These are phyloP conservation scores for Nesidiocoris tenuis DNA, from an alignment of 2,888 invertebrate species.

Conservation along the genomic window DNA sequence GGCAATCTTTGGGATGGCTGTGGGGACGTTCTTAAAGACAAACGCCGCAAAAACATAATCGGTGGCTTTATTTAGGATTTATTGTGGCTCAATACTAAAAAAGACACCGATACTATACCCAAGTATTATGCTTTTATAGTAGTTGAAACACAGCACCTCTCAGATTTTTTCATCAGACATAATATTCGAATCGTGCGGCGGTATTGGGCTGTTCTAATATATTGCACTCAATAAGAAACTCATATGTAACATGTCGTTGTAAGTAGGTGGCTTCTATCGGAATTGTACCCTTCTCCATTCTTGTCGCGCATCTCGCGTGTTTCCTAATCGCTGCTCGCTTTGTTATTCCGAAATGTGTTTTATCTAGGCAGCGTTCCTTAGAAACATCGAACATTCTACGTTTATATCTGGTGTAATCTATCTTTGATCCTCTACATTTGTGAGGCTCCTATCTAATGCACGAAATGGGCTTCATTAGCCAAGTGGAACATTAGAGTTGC, in stretches of 20 bases:
- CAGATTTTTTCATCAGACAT: too few relatives aligned
- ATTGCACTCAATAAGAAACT: neutral
- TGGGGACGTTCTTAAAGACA: too few relatives aligned
- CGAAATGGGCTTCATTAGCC: slow-evolving; percentile 38
- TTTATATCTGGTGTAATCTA: slow-evolving; percentile 27
- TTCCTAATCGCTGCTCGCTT: slow-evolving; percentile 38
- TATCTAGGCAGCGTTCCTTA: slow-evolving; percentile 46
- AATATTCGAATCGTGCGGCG: too few relatives aligned
- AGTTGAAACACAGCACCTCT: too few relatives aligned
- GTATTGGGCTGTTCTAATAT: neutral
- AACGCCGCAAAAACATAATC: too few relatives aligned
- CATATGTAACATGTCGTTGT: neutral
- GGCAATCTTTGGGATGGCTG: too few relatives aligned
- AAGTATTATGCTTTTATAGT: too few relatives aligned
- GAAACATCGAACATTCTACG: slow-evolving; percentile 38
- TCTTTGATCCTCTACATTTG: slow-evolving; percentile 37
- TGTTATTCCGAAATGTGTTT: slow-evolving; percentile 44
- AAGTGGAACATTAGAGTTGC: slow-evolving; percentile 30
- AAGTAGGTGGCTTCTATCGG: neutral
- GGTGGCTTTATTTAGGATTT: too few relatives aligned
- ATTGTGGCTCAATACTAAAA: too few relatives aligned
- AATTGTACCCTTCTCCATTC: slow-evolving; percentile 19
- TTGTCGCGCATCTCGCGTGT: slow-evolving; percentile 43
- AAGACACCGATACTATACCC: too few relatives aligned
- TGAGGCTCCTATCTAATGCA: slow-evolving; percentile 14